Evolutionary conservation across 1,140 invertebrate genomes (phyloP).

Genomic region (Cherax quadricarinatus): DNA sequence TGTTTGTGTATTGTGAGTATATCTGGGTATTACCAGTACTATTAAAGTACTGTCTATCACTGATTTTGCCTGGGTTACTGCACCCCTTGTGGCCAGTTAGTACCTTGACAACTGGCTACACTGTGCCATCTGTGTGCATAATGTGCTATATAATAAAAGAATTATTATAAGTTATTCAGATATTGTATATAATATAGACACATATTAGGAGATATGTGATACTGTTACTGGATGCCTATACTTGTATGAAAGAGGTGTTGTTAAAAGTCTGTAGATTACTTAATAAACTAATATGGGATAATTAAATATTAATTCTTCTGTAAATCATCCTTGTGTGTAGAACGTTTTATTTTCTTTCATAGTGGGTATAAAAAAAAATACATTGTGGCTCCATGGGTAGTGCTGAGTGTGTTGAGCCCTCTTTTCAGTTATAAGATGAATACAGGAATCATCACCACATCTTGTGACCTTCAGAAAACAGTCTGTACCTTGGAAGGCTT

Average conservation of each 20-base stretch:
- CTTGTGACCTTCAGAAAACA: too few species aligned
- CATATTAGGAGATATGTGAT: slow-evolving; percentile 36
- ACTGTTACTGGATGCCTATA: slow-evolving; percentile 45
- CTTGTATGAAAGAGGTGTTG: slow-evolving; percentile 39
- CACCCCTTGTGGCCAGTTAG: slow-evolving; percentile 12
- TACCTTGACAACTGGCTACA: background rate
- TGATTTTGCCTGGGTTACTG: background rate
- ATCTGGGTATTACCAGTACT: background rate
- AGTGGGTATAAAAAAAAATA: too few species aligned
- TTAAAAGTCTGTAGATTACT: slow-evolving; percentile 50
- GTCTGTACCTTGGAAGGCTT: too few species aligned
- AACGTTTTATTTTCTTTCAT: too few species aligned
- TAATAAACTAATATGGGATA: slow-evolving; percentile 59
- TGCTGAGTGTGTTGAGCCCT: too few species aligned
- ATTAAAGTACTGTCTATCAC: background rate
- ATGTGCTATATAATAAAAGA: background rate
- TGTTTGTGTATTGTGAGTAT: background rate
- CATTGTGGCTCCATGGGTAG: too few species aligned
- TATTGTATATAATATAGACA: slow-evolving; percentile 53
- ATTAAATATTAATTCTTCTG: background rate
- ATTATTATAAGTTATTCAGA: slow-evolving; percentile 1
- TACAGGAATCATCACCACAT: too few species aligned
- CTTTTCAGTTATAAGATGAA: too few species aligned
- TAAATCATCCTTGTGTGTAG: too few species aligned
- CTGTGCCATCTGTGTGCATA: slow-evolving; percentile 9